phyloP scores from a whole-genome alignment of 2,113 vertebrate genomes.

The Hemichromis elongatus region DNA sequence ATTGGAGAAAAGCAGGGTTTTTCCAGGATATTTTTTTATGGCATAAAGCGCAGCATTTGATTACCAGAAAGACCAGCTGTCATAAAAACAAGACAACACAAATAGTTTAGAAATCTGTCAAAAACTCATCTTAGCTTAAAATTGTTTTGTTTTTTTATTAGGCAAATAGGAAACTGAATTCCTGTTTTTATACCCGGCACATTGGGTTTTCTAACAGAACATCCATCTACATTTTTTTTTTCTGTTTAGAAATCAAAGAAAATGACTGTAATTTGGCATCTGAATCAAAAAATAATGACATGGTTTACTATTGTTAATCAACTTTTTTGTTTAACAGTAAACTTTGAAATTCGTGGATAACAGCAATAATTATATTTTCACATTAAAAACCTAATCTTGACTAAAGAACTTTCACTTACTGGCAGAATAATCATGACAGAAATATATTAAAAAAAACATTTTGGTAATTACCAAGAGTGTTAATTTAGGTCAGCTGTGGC shows the following conservation, averaged over 20 bases:
- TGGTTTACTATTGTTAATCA: no score
- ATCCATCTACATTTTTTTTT: not conserved
- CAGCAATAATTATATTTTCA: not conserved
- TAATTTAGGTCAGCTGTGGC: not conserved
- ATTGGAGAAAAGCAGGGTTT: not conserved
- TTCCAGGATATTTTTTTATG: not conserved
- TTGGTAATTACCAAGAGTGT: not conserved
- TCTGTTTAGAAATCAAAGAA: not conserved
- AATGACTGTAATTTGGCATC: not conserved
- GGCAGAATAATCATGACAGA: not conserved
- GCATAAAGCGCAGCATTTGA: conserved; percentile 14
- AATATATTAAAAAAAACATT: not conserved
- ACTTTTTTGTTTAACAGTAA: not conserved
- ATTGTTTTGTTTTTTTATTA: not conserved
- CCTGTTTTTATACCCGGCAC: not conserved
- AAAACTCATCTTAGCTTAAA: not conserved
- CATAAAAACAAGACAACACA: not conserved
- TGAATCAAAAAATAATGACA: not conserved
- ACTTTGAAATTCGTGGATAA: not conserved
- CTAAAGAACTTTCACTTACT: not conserved
- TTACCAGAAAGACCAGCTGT: not conserved
- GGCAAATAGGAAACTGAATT: not conserved
- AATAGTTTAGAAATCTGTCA: not conserved
- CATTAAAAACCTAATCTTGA: not conserved
- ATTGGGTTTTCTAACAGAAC: not conserved